Evolutionary conservation across 1,140 invertebrate species (phyloP), one percentile per base, ranked within the genome.

Genomic region (Zaprionus taronus): DNA sequence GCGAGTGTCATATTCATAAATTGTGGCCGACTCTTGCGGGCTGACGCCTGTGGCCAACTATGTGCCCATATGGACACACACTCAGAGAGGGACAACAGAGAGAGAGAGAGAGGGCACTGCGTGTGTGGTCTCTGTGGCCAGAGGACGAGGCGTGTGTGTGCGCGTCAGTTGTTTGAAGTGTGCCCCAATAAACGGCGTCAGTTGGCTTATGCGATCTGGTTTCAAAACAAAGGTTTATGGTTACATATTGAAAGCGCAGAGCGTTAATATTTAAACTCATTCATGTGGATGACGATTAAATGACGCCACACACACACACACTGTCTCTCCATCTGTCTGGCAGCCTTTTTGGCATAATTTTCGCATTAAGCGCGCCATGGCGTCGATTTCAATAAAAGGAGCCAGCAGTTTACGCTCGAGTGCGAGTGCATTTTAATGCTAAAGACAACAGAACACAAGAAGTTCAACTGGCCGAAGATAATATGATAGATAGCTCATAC

Each of bases 1-100:
- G 63, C 22, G 53, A 66, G 70, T 77, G 57, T 72, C 58, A 63
- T 73, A 77, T 77, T 73, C 70, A 77, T 73, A 77, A 77, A 77
- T 77, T 72, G 60, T 34, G 72, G 72, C 61, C 74, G 47, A 22
- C 28, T 47, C 56, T 31, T 71, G 49, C 34, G 61, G 53, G 24
- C 51, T 63, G 34, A 62, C 49, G 63, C 75, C 62, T 68, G 64
- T 68, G 75, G 75, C 70, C 62, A 72, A 56, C 22, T 38, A 44
- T 41, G 44, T 67, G 55, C 22, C 73, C 73, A 76, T 65, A 49
- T 26, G 31, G 22, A 36, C 22, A 68, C 22, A 68, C 26, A 22
- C 17, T 5, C 14, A 31, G 24, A 5, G 53, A 28, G 49, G 12
- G 17, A 55, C 15, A 34, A n/a, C n/a, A n/a, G n/a, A n/a, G n/a